These are phyloP conservation scores for Paradisaea rubra DNA, from an alignment of 2,113 vertebrate genomes.

Conservation along the genomic window DNA sequence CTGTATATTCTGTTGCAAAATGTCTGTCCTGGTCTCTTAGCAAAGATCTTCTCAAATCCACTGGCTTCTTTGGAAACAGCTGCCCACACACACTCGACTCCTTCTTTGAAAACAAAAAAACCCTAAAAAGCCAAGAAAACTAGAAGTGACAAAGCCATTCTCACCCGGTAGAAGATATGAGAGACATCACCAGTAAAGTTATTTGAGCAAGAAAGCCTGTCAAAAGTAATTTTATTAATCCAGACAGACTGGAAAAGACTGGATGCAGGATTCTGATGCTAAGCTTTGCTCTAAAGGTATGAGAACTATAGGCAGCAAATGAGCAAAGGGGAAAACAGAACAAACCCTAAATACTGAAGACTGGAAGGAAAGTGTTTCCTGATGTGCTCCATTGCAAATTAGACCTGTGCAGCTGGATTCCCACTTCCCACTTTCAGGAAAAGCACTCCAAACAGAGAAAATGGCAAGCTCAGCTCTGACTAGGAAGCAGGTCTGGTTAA, in stretches of 20 bases:
- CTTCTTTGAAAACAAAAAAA: background rate
- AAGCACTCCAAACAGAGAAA: background rate
- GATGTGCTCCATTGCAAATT: background rate
- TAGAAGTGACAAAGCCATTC: background rate
- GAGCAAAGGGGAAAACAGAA: background rate
- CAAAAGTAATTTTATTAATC: background rate
- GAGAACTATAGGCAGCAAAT: background rate
- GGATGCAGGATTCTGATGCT: background rate
- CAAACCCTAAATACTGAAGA: background rate
- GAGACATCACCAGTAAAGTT: background rate
- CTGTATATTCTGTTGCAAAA: background rate
- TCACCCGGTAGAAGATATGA: background rate
- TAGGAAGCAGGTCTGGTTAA: conserved; percentile 12
- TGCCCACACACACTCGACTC: background rate
- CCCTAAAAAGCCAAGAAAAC: background rate
- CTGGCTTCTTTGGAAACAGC: background rate
- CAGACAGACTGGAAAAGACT: background rate
- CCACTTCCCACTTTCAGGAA: background rate
- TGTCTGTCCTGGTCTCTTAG: background rate
- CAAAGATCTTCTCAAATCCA: background rate
- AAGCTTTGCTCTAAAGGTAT: background rate
- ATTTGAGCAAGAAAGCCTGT: background rate
- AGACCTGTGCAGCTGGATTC: background rate
- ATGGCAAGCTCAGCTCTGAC: background rate
- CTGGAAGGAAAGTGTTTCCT: background rate